These are phyloP conservation scores for Astatotilapia flaviijosephi DNA, from an alignment of 2,113 vertebrate species.

Conservation along the genomic window DNA sequence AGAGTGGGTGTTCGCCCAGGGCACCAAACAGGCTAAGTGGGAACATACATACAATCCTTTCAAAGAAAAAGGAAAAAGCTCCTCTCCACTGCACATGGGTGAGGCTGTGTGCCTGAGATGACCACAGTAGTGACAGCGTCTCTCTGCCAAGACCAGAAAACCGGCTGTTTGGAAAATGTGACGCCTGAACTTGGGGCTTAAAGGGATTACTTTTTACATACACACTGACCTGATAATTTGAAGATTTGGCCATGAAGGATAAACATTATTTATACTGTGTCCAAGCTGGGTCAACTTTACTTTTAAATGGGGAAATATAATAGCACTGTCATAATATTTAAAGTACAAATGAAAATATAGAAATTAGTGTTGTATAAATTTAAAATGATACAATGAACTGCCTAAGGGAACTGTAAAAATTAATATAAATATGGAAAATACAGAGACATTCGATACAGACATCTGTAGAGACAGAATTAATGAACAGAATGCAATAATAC, in stretches of 20 bases:
- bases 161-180: neutral
- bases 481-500: neutral
- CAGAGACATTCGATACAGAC: neutral
- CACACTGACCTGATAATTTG: neutral
- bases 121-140: neutral
- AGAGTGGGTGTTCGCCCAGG: neutral
- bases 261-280: too few species aligned
- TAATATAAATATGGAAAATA: neutral
- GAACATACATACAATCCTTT: neutral
- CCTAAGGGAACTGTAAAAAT: neutral
- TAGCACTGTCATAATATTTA: neutral
- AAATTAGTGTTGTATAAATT: neutral
- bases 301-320: neutral
- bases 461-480: neutral
- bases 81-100: accelerated
- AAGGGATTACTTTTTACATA: neutral
- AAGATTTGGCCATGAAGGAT: neutral
- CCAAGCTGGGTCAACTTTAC: too few species aligned
- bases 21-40: neutral
- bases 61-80: neutral
- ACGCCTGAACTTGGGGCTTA: neutral
- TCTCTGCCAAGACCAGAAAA: neutral
- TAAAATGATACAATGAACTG: neutral
- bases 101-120: neutral
- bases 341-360: neutral